A percentile compares a stretch with the other conserved stretches of the same genome.
phyloP scores from a whole-genome alignment of 2,797 vertebrate species.

The Sciurus carolinensis region DNA sequence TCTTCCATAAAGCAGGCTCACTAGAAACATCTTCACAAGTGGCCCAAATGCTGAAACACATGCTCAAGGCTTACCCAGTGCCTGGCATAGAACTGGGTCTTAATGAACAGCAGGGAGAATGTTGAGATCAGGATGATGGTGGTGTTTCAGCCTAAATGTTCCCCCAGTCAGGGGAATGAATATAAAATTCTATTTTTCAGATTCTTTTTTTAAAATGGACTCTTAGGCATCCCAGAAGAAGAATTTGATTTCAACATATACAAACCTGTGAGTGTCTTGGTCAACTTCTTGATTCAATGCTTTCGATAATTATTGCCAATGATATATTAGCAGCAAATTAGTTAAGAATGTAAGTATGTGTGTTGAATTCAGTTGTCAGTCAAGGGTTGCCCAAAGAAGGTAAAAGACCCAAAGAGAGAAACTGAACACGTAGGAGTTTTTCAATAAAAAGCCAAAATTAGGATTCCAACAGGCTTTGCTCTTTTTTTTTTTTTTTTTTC shows the following conservation, averaged over 20 bases:
- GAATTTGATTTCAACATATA: neutral
- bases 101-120: neutral
- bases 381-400: neutral
- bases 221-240: neutral
- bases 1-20: neutral
- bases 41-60: neutral
- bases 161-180: neutral
- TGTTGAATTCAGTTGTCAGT: neutral
- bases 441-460: neutral
- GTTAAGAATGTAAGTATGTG: neutral
- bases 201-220: neutral
- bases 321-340: neutral
- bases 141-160: neutral
- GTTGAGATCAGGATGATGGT: neutral
- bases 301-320: neutral
- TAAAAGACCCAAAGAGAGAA: neutral
- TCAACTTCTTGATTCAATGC: neutral
- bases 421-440: neutral
- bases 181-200: neutral
- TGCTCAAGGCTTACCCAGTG: neutral
- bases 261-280: neutral
- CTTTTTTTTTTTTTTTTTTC: neutral
- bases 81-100: neutral
- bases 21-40: neutral
- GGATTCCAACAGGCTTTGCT: neutral